Evolutionary conservation across 2,113 vertebrate genomes (phyloP).

Genomic region (Gasterosteus nipponicus): DNA sequence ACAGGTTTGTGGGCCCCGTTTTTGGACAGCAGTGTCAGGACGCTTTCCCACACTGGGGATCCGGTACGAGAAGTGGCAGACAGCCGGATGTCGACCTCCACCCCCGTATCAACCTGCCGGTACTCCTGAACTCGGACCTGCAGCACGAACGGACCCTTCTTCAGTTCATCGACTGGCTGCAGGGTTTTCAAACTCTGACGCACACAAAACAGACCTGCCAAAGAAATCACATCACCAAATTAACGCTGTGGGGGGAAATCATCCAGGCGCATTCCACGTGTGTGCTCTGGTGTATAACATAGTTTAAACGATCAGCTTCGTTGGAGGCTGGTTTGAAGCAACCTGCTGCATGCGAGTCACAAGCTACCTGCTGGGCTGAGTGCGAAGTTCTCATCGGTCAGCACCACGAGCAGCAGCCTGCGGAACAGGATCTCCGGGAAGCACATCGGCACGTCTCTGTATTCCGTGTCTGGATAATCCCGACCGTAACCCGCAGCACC

Average conservation of each 20-base stretch:
- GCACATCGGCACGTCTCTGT: constrained; percentile 75
- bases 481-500: constrained; percentile 72
- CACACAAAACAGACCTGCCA: constrained; percentile 66
- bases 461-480: constrained; percentile 79
- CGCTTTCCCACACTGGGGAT: constrained; percentile 68
- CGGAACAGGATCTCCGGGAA: constrained; percentile 69
- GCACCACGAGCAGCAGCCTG: constrained; percentile 62
- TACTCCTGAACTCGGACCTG: constrained; percentile 64
- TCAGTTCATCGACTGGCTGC: constrained; percentile 78
- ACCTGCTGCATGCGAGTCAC: neutral
- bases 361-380: constrained; percentile 72
- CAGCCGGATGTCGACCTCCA: constrained; percentile 76
- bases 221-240: neutral
- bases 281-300: neutral
- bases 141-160: constrained; percentile 72
- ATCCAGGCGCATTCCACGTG: neutral
- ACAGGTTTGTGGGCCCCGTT: constrained; percentile 9
- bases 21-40: constrained; percentile 73
- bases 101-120: constrained; percentile 52
- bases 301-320: neutral
- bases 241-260: neutral
- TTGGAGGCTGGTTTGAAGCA: neutral
- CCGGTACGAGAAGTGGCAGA: constrained; percentile 48
- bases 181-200: constrained; percentile 65
- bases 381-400: constrained; percentile 65